Conservation (phyloP, 2,113 vertebrate genomes). For the Excalfactoria chinensis region DNA sequence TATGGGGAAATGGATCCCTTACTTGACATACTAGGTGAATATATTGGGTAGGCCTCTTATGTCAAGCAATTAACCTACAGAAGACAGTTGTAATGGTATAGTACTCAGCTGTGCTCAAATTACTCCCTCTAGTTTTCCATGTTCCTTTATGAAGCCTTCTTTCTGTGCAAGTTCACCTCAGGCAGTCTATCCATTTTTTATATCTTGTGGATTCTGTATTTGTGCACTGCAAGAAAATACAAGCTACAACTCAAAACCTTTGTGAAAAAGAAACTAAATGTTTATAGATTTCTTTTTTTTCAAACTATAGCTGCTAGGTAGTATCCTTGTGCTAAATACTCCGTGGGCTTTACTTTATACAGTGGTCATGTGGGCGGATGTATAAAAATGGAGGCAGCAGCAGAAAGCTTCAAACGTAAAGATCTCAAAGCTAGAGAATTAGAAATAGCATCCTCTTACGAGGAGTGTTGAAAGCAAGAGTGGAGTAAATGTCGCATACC, state of each 20-base stretch:
- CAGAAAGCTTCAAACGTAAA: background rate
- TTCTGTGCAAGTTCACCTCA: background rate
- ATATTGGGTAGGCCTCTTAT: background rate
- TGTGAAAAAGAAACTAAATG: background rate
- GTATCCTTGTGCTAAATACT: background rate
- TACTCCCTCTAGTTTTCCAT: background rate
- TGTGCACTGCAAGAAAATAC: background rate
- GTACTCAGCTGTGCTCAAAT: background rate
- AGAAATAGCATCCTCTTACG: background rate
- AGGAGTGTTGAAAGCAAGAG: constrained; percentile 10
- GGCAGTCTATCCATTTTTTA: background rate
- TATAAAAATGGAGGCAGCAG: background rate
- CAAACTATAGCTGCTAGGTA: background rate
- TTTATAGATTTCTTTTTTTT: background rate
- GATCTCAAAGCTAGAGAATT: background rate
- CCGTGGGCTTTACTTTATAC: background rate
- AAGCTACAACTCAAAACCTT: background rate
- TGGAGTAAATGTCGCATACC: background rate
- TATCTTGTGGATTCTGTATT: background rate
- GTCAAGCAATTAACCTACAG: background rate
- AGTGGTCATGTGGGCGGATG: background rate
- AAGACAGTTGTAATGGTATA: background rate
- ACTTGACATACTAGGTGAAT: background rate
- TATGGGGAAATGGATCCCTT: background rate
- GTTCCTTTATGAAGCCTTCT: background rate